A percentile compares a stretch with the other conserved stretches of the same genome.
Evolutionary conservation across 1,140 invertebrate species (phyloP).

Genomic region (Dreissena polymorpha): DNA sequence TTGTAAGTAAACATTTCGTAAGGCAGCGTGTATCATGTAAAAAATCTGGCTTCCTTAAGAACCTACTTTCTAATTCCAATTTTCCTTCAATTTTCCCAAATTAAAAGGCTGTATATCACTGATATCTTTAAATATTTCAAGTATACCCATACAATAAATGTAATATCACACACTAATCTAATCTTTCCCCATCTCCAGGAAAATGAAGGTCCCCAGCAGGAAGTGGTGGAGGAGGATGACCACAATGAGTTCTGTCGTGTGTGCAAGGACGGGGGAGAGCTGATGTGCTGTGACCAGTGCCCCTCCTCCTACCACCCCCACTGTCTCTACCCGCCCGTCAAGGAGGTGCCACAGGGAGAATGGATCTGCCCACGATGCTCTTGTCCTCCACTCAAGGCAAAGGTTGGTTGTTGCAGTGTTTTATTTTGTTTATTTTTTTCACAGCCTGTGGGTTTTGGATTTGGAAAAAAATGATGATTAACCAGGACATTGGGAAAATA

Average conservation of each 20-base stretch:
- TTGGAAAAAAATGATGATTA: too few species aligned
- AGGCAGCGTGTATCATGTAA: too few species aligned
- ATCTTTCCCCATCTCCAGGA: conserved; percentile 61
- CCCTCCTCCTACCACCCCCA: conserved; percentile 98
- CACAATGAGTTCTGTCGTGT: conserved; percentile 99
- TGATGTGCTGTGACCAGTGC: conserved; percentile 98
- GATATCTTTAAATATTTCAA: too few species aligned
- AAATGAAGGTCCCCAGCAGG: conserved; percentile 78
- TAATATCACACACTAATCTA: too few species aligned
- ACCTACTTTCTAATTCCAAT: too few species aligned
- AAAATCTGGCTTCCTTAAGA: too few species aligned
- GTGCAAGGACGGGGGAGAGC: conserved; percentile 98
- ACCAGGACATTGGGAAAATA: too few species aligned
- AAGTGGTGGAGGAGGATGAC: conserved; percentile 88
- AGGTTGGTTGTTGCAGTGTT: conserved; percentile 84
- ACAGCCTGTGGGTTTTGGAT: too few species aligned
- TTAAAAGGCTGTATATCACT: too few species aligned
- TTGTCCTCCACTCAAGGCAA: conserved; percentile 89
- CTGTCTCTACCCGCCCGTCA: conserved; percentile 97
- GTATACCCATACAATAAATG: too few species aligned
- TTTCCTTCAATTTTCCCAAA: too few species aligned
- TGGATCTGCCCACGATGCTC: conserved; percentile 93
- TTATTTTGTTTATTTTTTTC: background rate
- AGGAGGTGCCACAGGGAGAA: conserved; percentile 94
- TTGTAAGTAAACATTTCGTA: too few species aligned